A percentile compares a stretch with the other conserved stretches of the same genome.
Conservation (phyloP, 2,797 vertebrate genomes). For the Anguilla megastoma region DNA sequence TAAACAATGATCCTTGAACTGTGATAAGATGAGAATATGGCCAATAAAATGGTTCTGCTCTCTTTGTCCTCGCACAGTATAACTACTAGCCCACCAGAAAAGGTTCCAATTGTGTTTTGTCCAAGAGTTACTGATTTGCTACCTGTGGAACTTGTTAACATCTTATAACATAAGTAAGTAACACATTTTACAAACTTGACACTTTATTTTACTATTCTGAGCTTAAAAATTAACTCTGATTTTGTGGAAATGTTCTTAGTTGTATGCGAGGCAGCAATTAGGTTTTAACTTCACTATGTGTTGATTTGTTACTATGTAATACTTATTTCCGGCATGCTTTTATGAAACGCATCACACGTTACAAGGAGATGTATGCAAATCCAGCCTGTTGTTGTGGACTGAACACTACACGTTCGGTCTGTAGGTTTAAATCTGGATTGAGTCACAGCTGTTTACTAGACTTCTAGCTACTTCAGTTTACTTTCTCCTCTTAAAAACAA, state of each 20-base stretch:
- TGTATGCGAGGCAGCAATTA: not conserved
- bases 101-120: constrained; percentile 22
- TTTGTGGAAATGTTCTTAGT: not conserved
- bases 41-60: constrained; percentile 42
- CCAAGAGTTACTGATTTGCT: constrained; percentile 13
- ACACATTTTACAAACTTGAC: not conserved
- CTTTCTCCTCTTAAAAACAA: not conserved
- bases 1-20: constrained; percentile 28
- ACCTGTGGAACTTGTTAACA: not conserved
- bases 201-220: not conserved
- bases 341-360: not conserved
- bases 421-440: not conserved
- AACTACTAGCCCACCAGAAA: constrained; percentile 30
- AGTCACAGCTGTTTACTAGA: not conserved
- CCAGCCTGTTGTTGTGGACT: not conserved
- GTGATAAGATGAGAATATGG: constrained; percentile 18
- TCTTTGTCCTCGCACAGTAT: constrained; percentile 42
- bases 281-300: not conserved
- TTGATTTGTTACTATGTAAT: not conserved
- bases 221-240: not conserved
- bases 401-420: not conserved
- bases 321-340: not conserved
- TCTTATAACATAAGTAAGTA: constrained; percentile 35
- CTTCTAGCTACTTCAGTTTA: not conserved
- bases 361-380: not conserved